Conservation (phyloP, 2,113 vertebrate genomes). For the Cephalopholis sonnerati region DNA sequence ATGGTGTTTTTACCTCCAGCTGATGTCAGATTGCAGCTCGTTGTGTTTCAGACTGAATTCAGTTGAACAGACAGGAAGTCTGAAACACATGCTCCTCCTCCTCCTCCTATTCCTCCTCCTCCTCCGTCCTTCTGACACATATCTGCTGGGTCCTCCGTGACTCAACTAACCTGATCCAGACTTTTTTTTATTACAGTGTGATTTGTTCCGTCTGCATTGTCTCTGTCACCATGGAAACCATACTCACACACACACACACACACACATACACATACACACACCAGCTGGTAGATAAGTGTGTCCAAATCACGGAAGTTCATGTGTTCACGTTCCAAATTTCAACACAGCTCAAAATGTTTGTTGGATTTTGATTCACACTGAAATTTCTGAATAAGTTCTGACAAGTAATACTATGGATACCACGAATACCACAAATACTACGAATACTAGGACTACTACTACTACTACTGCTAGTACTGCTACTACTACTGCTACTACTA, state of each 20-base stretch:
- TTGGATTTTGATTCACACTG: constrained; percentile 24
- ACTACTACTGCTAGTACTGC: too few relatives aligned
- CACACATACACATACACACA: constrained; percentile 4
- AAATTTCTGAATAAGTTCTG: neutral
- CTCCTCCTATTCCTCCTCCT: constrained; percentile 8
- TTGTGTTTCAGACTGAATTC: too few relatives aligned
- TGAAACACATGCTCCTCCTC: constrained; percentile 46
- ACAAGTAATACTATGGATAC: too few relatives aligned
- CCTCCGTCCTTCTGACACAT: constrained; percentile 73
- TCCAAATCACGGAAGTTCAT: constrained; percentile 30
- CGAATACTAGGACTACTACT: too few relatives aligned
- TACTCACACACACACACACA: constrained; percentile 14
- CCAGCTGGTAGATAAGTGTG: constrained; percentile 40
- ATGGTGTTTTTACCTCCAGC: too few relatives aligned
- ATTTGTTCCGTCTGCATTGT: constrained; percentile 12
- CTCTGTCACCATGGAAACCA: constrained; percentile 71
- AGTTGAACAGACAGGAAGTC: constrained; percentile 38
- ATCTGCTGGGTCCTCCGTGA: constrained; percentile 60
- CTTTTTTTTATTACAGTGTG: neutral
- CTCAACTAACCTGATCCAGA: constrained; percentile 45
- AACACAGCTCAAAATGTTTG: constrained; percentile 46
- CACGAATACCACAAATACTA: too few relatives aligned
- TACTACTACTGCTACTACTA: too few relatives aligned
- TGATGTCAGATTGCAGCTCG: too few relatives aligned
- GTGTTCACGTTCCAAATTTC: constrained; percentile 42